Evolutionary conservation across 2,113 vertebrate genomes (phyloP).

Genomic region (Mirza zaza): DNA sequence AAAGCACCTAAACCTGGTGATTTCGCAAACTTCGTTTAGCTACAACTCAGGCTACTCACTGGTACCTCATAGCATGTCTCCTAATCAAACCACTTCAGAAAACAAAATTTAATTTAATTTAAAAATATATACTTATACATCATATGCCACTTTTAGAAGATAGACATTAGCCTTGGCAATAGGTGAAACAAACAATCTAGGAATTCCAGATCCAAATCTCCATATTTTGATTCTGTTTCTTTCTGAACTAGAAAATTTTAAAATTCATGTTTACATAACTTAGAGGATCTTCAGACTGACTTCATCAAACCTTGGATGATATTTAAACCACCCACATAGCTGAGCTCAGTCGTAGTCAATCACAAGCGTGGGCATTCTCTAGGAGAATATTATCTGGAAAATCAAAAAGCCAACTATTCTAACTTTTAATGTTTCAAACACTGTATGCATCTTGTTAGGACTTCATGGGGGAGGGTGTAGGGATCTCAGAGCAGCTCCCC

Average conservation of each 20-base stretch:
- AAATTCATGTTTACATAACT: background rate
- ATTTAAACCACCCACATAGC: background rate
- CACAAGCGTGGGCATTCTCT: background rate
- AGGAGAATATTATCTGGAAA: background rate
- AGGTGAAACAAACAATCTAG: background rate
- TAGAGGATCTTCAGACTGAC: background rate
- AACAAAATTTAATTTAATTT: background rate
- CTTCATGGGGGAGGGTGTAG: fast-evolving
- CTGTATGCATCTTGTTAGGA: background rate
- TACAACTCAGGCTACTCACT: background rate
- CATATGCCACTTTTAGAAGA: background rate
- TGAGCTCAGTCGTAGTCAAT: background rate
- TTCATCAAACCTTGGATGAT: background rate
- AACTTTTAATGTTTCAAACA: background rate
- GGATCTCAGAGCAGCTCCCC: background rate
- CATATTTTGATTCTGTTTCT: background rate
- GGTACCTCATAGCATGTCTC: background rate
- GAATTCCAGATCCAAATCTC: background rate
- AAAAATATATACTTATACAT: background rate
- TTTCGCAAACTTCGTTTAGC: background rate
- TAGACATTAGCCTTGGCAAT: background rate
- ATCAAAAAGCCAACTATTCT: background rate
- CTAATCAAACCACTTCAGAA: background rate
- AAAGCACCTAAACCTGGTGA: background rate
- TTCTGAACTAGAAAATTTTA: constrained; percentile 39